Conservation (phyloP, 2,113 vertebrate species). For the Eclectus roratus region DNA sequence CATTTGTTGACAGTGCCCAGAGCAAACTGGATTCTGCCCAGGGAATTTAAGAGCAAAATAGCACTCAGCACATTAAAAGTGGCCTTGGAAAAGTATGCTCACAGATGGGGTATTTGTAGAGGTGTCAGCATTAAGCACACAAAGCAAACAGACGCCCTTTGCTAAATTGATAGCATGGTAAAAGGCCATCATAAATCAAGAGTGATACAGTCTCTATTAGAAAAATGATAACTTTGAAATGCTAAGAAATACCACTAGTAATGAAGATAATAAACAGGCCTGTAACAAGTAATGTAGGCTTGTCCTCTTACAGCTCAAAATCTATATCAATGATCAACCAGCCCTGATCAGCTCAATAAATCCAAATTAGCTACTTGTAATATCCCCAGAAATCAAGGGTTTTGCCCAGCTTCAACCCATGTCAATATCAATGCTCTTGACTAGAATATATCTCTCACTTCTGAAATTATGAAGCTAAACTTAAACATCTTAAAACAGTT, state of each 20-base stretch:
- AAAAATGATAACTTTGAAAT: neutral
- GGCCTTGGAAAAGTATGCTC: neutral
- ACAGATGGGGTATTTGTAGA: neutral
- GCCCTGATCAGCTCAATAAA: neutral
- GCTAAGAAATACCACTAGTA: neutral
- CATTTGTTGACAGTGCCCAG: neutral
- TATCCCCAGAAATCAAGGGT: neutral
- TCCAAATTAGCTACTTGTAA: neutral
- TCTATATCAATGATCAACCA: neutral
- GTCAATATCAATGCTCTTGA: neutral
- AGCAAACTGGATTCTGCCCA: conserved; percentile 9
- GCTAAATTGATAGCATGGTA: neutral
- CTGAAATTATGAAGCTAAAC: neutral
- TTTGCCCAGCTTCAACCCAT: neutral
- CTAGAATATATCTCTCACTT: neutral
- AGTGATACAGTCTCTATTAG: neutral
- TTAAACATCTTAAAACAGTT: neutral
- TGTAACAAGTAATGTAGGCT: neutral
- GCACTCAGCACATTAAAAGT: neutral
- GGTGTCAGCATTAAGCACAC: neutral
- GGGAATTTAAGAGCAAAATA: conserved; percentile 6
- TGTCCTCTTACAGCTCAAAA: neutral
- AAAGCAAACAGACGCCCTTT: neutral
- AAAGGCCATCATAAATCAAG: neutral
- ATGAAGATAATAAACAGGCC: neutral